Base-by-base conservation (phyloP, 1,140 invertebrate genomes). In the Brachionus asplanchnoidis region DNA sequence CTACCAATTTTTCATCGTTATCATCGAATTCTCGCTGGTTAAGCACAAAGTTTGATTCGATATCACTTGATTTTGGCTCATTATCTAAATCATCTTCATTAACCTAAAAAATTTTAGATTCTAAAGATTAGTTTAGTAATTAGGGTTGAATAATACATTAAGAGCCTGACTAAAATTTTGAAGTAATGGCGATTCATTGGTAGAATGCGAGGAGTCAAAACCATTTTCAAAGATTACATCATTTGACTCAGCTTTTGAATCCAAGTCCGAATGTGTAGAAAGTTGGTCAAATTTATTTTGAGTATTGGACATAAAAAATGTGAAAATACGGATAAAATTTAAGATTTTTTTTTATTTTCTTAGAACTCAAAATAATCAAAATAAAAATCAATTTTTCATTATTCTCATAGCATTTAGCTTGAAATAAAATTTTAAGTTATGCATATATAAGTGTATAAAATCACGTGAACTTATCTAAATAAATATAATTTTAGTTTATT, bases 1-100 rank as follows among this genome's bases (percentile, higher is more conserved):
- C 28, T 23, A 14, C 73, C 7, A 2, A 23, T 20, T 77, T 28
- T 36, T 50, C 20, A 26, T 77, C 73, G 50, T 77, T 77, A 5
- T 77, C 73, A 77, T 77, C 73, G 42, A 77, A 77, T 77, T 77
- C 73, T 50, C 44, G 17, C 46, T 77, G 42, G 14, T 77, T 50
- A 8, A 77, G 42, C 3, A 50, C 44, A 77, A 77, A 77, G 3
- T 20, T 46, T 4, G 44, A 26, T 11, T 50, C 42, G 14, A 26
- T 14, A n/a, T 28, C 46, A 23, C 20, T 50, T 26, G 17, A 20
- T 36, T 50, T 50, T 9, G 17, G 4, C 5, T 77, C 42, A 20
- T 75, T 42, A 20, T 75, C 36, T 70, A 17, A 50, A 26, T 50
- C 73, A 26, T 50, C 73, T 12, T 50, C 73, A 12, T 77, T 40